A percentile compares a stretch with the other conserved stretches of the same genome.
Evolutionary conservation across 2,888 invertebrate species (phyloP).

Genomic region (Dasypogon diadema): DNA sequence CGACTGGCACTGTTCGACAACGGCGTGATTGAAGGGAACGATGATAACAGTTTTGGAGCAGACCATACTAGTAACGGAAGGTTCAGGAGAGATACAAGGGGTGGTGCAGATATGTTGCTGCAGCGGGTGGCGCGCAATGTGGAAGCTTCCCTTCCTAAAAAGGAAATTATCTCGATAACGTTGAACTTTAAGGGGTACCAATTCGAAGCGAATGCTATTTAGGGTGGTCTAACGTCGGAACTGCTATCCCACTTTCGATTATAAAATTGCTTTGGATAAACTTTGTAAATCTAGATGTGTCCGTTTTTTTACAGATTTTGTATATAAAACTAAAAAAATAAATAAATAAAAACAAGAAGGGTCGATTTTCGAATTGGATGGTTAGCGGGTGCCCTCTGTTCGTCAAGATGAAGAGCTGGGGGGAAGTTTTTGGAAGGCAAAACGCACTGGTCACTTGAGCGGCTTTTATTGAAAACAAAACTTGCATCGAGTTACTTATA

Average conservation of each 20-base stretch:
- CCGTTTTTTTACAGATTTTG: no score
- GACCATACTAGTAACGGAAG: not conserved
- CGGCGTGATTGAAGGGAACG: conserved; percentile 61
- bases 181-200: conserved; percentile 57
- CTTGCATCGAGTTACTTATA: not conserved
- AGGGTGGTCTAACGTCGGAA: not conserved
- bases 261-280: no score
- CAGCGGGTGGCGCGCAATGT: not conserved
- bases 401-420: no score
- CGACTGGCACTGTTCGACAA: conserved; percentile 48
- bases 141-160: conserved; percentile 10
- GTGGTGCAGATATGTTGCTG: not conserved
- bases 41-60: conserved; percentile 10
- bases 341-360: no score
- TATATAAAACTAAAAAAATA: no score
- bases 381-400: no score
- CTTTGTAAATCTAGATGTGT: no score
- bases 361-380: no score
- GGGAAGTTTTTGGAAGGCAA: no score
- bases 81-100: not conserved
- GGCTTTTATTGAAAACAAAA: not conserved
- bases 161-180: conserved; percentile 57
- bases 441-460: no score
- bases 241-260: no score
- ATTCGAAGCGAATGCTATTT: conserved; percentile 36